Evolutionary conservation across 2,113 vertebrate species (phyloP).

Genomic region (Pachyramphus minor): DNA sequence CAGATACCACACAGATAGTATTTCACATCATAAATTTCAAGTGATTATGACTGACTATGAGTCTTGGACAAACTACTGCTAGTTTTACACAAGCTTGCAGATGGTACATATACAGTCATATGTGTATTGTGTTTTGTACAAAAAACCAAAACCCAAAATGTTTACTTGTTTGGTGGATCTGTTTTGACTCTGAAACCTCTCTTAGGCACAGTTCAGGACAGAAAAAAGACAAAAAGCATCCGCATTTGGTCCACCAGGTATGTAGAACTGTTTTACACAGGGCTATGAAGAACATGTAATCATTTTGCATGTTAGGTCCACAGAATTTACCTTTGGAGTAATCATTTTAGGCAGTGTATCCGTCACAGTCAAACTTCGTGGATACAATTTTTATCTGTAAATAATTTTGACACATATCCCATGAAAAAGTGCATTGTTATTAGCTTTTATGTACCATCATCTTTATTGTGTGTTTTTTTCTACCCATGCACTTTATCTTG

Average conservation of each 20-base stretch:
- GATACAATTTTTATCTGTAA: background rate
- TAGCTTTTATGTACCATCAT: background rate
- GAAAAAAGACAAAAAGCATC: background rate
- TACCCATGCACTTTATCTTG: background rate
- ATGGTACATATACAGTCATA: background rate
- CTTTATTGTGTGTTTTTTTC: background rate
- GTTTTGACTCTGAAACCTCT: background rate
- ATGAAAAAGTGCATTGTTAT: background rate
- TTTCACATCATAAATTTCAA: background rate
- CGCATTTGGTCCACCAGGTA: background rate
- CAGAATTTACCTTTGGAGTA: background rate
- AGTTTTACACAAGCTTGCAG: background rate
- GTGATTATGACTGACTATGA: background rate
- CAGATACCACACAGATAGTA: fast-evolving
- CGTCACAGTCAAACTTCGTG: background rate
- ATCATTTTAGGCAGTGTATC: fast-evolving
- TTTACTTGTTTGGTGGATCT: background rate
- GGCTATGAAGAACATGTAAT: fast-evolving
- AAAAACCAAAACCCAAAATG: background rate
- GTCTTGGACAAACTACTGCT: background rate
- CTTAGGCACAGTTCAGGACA: background rate
- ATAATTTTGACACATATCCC: background rate
- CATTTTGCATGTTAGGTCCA: background rate
- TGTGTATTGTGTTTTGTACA: background rate
- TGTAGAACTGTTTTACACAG: background rate